Base-by-base conservation (phyloP, 1,140 invertebrate species). In the Rhynchophorus ferrugineus region DNA sequence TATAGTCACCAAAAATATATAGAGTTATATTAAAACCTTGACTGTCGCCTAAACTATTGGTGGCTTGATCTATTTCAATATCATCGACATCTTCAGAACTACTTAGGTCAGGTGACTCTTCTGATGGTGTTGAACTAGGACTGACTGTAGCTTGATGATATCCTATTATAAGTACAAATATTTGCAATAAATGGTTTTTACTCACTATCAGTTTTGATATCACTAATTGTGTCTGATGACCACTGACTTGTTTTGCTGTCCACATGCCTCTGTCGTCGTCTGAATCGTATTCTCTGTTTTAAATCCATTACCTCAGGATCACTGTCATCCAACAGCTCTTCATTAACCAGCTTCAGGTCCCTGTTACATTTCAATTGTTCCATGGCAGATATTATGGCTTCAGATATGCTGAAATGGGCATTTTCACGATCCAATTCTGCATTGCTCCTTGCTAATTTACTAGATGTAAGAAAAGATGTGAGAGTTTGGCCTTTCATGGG, bases 381-480 rank as follows among this genome's bases (percentile, higher is more conserved):
- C 46, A 91, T 87, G 24, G 84, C 87, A 38, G 85, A 78, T 59
- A 92, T 91, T 60, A 91, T 77, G 0, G 86, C 87, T 71, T 92
- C 89, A 6, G 82, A 88, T 51, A 91, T 84, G 61, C 78, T 84
- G 67, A 92, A 92, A 70, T 92, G 89, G 0, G 87, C 86, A 71
- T 91, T 91, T 72, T 92, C 89, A 64, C 84, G 78, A 58, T 91
- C 87, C 43, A 91, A 68, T 61, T 89, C 85, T 6, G 85, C 87
- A 64, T 85, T 83, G 16, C 81, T 77, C 58, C 78, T 71, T 19
- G 80, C 76, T 62, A 85, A 83, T 48, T 85, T 79, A 43, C 80
- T 79, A 16, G 85, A 85, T 2, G 83, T 80, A 1, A 90, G 66
- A 64, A 88, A 91, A 44, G 80, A 81, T 3, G 78, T 78, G 7